Conservation (phyloP, 2,888 invertebrate genomes). For the Oscheius sp. region DNA sequence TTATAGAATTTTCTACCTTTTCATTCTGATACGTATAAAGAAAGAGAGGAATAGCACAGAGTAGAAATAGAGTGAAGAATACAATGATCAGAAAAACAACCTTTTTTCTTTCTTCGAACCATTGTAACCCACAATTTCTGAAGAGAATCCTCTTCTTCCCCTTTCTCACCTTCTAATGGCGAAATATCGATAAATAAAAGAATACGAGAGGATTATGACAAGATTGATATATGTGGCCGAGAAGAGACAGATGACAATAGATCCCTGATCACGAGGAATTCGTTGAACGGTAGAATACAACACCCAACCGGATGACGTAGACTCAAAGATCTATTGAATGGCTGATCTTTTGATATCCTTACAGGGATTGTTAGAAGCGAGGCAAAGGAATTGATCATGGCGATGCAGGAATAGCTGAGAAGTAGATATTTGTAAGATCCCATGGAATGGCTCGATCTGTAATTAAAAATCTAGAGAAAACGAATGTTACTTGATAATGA, state of each 20-base stretch:
- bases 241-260: constrained; percentile 5
- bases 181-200: constrained; percentile 15
- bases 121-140: background rate
- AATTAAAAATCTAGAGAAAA: background rate
- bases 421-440: constrained; percentile 6
- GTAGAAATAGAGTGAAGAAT: background rate
- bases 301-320: background rate
- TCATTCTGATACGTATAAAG: background rate
- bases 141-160: no score
- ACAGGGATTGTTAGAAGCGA: background rate
- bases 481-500: background rate
- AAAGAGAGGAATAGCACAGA: background rate
- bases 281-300: constrained; percentile 7
- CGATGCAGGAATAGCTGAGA: background rate
- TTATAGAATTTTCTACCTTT: background rate
- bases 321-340: constrained; percentile 12
- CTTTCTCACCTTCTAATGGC: constrained; percentile 5
- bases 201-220: background rate
- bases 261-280: background rate
- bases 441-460: background rate
- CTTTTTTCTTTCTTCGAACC: background rate
- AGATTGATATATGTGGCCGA: constrained; percentile 8
- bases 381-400: background rate
- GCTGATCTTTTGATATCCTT: no score
- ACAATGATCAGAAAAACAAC: background rate